These are phyloP conservation scores for Lytechinus pictus DNA, from an alignment of 35 echinoderm and acorn worm genomes.

Conservation along the genomic window DNA sequence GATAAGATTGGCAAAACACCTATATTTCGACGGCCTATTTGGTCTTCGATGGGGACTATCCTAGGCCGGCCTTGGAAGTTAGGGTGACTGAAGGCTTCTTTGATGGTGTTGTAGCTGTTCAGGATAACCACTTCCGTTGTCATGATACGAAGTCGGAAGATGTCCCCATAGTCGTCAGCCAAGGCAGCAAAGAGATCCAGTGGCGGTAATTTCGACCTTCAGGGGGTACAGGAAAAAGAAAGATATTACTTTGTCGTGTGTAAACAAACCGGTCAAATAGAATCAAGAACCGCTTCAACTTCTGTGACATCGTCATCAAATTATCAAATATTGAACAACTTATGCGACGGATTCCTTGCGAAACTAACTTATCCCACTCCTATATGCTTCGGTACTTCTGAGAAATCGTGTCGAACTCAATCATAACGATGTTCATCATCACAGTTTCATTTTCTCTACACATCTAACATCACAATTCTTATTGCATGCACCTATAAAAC, in stretches of 20 bases:
- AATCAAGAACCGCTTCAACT: too few species aligned
- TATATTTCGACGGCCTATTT: neutral
- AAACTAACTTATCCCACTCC: too few species aligned
- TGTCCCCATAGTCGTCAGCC: constrained; percentile 63
- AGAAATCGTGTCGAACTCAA: too few species aligned
- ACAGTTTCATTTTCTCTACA: too few species aligned
- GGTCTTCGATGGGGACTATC: constrained; percentile 1
- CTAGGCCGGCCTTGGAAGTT: constrained; percentile 65
- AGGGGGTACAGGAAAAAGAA: neutral
- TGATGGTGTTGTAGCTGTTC: constrained; percentile 58
- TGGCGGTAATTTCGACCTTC: constrained; percentile 1
- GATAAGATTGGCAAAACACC: neutral
- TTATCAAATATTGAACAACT: too few species aligned
- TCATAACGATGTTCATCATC: too few species aligned
- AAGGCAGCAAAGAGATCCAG: neutral
- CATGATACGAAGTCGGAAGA: constrained; percentile 68
- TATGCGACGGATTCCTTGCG: too few species aligned
- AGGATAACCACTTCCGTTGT: constrained; percentile 68
- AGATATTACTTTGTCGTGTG: neutral
- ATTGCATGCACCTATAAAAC: too few species aligned
- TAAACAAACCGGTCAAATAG: too few species aligned
- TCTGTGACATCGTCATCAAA: too few species aligned
- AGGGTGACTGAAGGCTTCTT: constrained; percentile 58
- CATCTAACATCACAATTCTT: too few species aligned
- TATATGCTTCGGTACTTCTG: too few species aligned